A percentile compares a stretch with the other conserved stretches of the same genome.
phyloP scores from a whole-genome alignment of 2,797 vertebrate genomes.

The Acanthornis magna region DNA sequence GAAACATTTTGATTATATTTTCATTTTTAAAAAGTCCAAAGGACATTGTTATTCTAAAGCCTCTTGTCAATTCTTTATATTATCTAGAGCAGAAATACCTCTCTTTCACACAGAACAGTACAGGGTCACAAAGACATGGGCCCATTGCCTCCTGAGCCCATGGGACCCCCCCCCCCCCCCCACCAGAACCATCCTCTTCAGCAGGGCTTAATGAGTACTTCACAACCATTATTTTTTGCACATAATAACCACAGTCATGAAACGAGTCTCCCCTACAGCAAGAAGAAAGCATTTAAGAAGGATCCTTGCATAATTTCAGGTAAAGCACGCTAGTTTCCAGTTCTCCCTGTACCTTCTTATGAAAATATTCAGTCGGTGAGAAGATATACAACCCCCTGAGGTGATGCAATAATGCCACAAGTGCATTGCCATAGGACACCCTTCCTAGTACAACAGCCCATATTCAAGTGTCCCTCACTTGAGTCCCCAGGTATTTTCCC shows the following conservation, averaged over 20 bases:
- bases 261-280: neutral
- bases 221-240: neutral
- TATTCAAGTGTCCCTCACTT: neutral
- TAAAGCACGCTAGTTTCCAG: neutral
- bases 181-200: neutral
- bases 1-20: neutral
- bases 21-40: neutral
- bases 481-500: neutral
- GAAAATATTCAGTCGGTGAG: neutral
- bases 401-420: neutral
- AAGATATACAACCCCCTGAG: neutral
- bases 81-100: neutral
- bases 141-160: neutral
- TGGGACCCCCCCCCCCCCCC: neutral
- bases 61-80: neutral
- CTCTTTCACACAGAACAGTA: neutral
- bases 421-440: neutral
- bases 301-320: constrained; percentile 13
- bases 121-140: neutral
- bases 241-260: neutral
- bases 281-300: neutral
- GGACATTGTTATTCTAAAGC: neutral
- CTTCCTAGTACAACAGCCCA: neutral
- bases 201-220: neutral
- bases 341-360: neutral